Percentiles rank a stretch among this genome's conserved stretches.
Evolutionary conservation across 1,140 invertebrate species (phyloP).

Genomic region (Cardiocondyla obscurior): DNA sequence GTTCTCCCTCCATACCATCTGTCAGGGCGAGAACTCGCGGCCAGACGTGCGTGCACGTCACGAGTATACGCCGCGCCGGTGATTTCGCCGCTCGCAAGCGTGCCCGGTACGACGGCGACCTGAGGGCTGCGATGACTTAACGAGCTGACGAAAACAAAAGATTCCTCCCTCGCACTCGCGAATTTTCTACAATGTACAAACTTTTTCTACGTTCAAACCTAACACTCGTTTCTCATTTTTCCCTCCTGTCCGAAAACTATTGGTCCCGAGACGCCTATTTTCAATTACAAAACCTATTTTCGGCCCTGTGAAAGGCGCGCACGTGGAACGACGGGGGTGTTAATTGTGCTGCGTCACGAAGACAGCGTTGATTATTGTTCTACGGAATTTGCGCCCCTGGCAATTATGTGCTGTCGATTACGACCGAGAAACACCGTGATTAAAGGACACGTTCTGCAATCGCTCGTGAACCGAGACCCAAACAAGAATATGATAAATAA

Average conservation of each 20-base stretch:
- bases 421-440: background rate
- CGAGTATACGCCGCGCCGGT: background rate
- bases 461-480: background rate
- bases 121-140: too few species aligned
- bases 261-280: background rate
- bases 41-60: slow-evolving; percentile 49
- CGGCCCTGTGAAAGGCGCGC: background rate
- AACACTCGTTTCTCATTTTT: too few species aligned
- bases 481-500: background rate
- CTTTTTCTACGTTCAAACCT: background rate
- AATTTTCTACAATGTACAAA: background rate
- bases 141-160: too few species aligned
- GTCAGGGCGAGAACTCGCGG: slow-evolving; percentile 38
- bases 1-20: slow-evolving; percentile 2
- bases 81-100: background rate
- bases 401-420: background rate
- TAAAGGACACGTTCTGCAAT: background rate
- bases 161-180: too few species aligned
- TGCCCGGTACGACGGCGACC: too few species aligned
- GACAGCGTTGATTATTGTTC: background rate
- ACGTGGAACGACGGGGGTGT: background rate
- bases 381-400: background rate
- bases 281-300: background rate
- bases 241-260: too few species aligned
- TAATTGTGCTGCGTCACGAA: background rate